Evolutionary conservation across 2,888 invertebrate genomes (phyloP).

Genomic region (Abrostola triplasia): DNA sequence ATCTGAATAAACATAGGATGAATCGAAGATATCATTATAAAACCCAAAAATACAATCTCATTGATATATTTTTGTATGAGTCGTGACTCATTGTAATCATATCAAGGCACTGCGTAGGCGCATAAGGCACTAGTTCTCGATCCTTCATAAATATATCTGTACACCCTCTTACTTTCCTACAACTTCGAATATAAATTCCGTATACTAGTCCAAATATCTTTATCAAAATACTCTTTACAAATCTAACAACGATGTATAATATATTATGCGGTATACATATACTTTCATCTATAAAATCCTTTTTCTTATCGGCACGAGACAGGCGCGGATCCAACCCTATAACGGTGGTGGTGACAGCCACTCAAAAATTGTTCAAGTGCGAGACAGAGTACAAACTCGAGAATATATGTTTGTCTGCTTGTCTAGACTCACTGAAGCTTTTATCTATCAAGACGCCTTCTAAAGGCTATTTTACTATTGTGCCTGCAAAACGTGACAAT

Average conservation of each 20-base stretch:
- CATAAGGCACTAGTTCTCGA: slow-evolving; percentile 47
- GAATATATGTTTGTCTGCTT: too few relatives aligned
- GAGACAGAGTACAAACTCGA: too few relatives aligned
- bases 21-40: background rate
- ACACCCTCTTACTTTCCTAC: slow-evolving; percentile 24
- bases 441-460: too few relatives aligned
- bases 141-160: slow-evolving; percentile 39
- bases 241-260: slow-evolving; percentile 3
- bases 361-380: too few relatives aligned
- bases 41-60: slow-evolving; percentile 4
- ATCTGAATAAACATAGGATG: slow-evolving; percentile 15
- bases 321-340: too few relatives aligned
- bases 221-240: slow-evolving; percentile 6
- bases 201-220: background rate
- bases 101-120: slow-evolving; percentile 55
- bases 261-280: background rate
- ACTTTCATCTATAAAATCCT: too few relatives aligned
- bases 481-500: too few relatives aligned
- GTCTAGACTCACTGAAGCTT: too few relatives aligned
- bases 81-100: slow-evolving; percentile 38
- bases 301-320: too few relatives aligned
- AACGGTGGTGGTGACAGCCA: too few relatives aligned
- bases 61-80: slow-evolving; percentile 12
- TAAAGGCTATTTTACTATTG: too few relatives aligned
- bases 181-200: background rate